These are phyloP conservation scores for Caenorhabditis remanei DNA, from an alignment of 1,140 invertebrate genomes.

Conservation along the genomic window DNA sequence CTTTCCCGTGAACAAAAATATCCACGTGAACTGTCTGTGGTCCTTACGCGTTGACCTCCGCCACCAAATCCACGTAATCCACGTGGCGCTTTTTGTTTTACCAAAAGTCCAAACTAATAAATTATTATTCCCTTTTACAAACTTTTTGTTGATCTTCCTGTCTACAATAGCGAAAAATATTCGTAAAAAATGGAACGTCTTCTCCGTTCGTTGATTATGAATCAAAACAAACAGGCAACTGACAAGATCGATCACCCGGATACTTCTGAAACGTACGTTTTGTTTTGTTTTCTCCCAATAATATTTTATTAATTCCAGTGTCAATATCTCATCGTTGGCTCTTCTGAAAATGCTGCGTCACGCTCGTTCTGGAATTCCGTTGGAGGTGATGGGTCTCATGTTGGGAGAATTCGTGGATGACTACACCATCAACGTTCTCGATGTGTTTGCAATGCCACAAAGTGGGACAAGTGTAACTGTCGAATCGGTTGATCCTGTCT, in stretches of 20 bases:
- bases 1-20: no score
- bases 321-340: conserved; percentile 66
- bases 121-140: no score
- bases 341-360: conserved; percentile 90
- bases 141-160: no score
- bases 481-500: conserved; percentile 98
- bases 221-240: conserved; percentile 35
- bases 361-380: conserved; percentile 96
- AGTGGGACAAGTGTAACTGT: conserved; percentile 96
- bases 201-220: conserved; percentile 35
- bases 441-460: conserved; percentile 99
- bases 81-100: no score
- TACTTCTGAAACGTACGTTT: conserved; percentile 50
- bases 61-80: no score
- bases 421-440: conserved; percentile 97
- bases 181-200: conserved; percentile 22
- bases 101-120: no score
- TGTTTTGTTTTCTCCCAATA: background rate
- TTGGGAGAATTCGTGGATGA: conserved; percentile 99
- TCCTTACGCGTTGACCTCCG: no score
- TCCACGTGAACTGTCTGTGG: no score
- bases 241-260: conserved; percentile 56
- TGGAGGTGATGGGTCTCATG: conserved; percentile 99
- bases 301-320: conserved; percentile 3
- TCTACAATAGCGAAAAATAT: background rate